Conservation (phyloP, 2,113 vertebrate species). For the Otocyon megalotis region DNA sequence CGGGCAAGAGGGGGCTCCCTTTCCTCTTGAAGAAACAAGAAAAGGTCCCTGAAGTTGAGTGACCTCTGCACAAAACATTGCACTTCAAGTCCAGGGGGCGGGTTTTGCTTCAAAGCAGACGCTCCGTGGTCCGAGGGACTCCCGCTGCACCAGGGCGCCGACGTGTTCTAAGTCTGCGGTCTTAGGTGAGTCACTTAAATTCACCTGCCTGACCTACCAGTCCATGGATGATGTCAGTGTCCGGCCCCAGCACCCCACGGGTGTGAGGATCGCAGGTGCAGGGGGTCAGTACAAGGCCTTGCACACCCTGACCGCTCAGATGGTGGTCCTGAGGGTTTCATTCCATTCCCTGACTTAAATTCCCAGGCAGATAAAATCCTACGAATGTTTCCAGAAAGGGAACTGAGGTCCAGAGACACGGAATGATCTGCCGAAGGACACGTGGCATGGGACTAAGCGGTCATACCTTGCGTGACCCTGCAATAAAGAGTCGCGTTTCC, state of each 20-base stretch:
- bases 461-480: fast-evolving
- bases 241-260: fast-evolving
- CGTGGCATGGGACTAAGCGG: fast-evolving
- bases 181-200: fast-evolving
- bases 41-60: not conserved
- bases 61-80: not conserved
- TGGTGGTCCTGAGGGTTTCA: fast-evolving
- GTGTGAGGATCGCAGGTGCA: fast-evolving
- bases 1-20: fast-evolving
- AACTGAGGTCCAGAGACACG: not conserved
- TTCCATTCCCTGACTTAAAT: not conserved
- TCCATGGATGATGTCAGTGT: not conserved
- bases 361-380: not conserved
- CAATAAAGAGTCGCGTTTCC: fast-evolving
- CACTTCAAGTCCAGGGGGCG: fast-evolving
- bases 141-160: too few species aligned
- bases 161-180: fast-evolving
- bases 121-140: too few species aligned
- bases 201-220: fast-evolving
- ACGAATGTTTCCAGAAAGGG: not conserved
- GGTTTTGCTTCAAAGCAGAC: fast-evolving
- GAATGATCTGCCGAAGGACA: not conserved
- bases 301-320: too few species aligned
- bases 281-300: fast-evolving
- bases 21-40: not conserved